Conservation (phyloP, 2,113 vertebrate species). For the Hypanus sabinus region DNA sequence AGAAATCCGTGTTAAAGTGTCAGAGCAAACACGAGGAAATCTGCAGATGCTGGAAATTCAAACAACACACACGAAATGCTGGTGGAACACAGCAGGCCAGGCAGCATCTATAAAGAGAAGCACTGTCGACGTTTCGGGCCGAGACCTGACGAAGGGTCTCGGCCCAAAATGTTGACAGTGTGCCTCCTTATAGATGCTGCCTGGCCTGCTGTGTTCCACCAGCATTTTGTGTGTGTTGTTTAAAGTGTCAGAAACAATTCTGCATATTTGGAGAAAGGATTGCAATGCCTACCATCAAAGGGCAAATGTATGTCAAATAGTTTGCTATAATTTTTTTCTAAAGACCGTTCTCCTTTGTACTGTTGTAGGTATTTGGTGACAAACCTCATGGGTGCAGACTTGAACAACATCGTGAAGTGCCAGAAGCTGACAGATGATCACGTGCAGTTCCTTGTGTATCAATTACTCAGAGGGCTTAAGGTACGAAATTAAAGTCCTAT, state of each 20-base stretch:
- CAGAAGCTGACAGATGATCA: conserved; percentile 92
- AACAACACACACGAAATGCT: no score
- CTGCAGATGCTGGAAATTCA: no score
- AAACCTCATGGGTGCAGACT: conserved; percentile 92
- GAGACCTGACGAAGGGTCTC: no score
- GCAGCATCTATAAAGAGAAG: no score
- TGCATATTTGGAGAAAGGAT: conserved; percentile 7
- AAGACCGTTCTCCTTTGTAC: conserved; percentile 21
- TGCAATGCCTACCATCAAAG: neutral
- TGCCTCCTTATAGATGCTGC: no score
- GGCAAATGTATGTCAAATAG: neutral
- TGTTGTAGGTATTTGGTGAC: conserved; percentile 84
- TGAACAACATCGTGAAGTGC: conserved; percentile 96
- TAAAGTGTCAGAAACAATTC: no score
- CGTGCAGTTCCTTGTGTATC: conserved; percentile 94
- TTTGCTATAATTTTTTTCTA: neutral
- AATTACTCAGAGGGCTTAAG: conserved; percentile 92
- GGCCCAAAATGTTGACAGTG: no score
- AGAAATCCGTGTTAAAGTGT: neutral
- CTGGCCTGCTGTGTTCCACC: no score
- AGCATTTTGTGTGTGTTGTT: no score
- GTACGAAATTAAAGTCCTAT: conserved; percentile 48
- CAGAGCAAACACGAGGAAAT: no score
- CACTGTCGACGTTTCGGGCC: no score
- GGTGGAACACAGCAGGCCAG: no score